These are phyloP conservation scores for Sinohyriopsis cumingii DNA, from an alignment of 2,888 invertebrate genomes.

Conservation along the genomic window DNA sequence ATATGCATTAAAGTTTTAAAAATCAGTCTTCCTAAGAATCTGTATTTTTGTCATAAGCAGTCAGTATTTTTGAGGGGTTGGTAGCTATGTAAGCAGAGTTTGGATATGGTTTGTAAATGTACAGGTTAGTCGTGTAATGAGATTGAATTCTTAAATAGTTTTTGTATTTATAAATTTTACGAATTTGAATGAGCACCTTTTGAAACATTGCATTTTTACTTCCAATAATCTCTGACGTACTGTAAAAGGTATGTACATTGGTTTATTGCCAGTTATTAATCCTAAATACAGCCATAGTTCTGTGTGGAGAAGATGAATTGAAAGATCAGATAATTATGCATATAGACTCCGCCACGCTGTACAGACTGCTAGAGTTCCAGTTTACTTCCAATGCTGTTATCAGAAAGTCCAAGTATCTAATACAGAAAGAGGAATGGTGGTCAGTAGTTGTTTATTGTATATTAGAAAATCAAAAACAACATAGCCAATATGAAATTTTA, in stretches of 20 bases:
- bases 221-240: no score
- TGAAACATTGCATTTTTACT: no score
- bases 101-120: not conserved
- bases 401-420: conserved; percentile 20
- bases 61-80: no score
- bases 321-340: conserved; percentile 43
- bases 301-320: conserved; percentile 56
- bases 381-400: conserved; percentile 49
- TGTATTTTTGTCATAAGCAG: no score
- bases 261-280: no score
- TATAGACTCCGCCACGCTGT: conserved; percentile 42
- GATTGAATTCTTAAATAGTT: no score
- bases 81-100: not conserved
- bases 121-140: no score
- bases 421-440: conserved; percentile 51
- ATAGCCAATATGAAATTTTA: not conserved
- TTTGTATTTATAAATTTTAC: no score
- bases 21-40: no score
- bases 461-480: not conserved
- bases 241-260: no score
- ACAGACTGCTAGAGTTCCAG: conserved; percentile 49
- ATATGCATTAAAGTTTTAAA: no score
- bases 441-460: conserved; percentile 12
- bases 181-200: no score
- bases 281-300: conserved; percentile 26